Base-by-base conservation (phyloP, 1,140 invertebrate genomes). In the Apocrypta bakeri region DNA sequence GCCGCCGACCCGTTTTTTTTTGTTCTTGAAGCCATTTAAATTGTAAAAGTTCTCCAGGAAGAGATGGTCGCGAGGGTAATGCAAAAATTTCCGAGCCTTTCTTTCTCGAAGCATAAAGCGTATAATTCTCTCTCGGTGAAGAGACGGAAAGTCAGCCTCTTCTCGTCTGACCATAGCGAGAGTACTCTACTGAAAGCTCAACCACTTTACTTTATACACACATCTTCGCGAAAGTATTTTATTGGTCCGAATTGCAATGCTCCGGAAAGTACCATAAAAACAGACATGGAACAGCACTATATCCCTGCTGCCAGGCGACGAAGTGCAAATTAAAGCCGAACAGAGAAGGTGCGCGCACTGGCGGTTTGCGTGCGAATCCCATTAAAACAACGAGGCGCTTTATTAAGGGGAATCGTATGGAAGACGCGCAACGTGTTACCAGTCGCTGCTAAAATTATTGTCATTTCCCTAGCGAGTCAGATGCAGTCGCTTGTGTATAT, bases 291-390 rank as follows among this genome's bases (percentile, higher is more conserved):
- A 56, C 17, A 56, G 48, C 48, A 56, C 17, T 56, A n/a, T 56
- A 56, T 56, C 17, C 17, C 48, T 17, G 48, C 48, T 21, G 48
- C 48, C 25, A 66, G 63, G 11, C 24, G 25, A 27, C 63, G 63
- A 27, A 66, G 63, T 66, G 63, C 14, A 66, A 66, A 66, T 66
- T 66, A 29, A 56, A 56, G 17, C 17, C 17, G 21, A 56, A 17
- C 48, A 2, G 21, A 17, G 21, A n/a, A 66, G 63, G 27, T 66
- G 63, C n/a, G 24, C 21, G 40, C 48, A 21, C 6, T 9, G 17
- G 25, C 48, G 72, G 77, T 76, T 83, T 86, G 82, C 80, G 42
- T 33, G 80, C 27, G 33, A 74, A 74, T 74, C 42, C 42, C 24
- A 61, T 56, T 56, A 14, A 56, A 61, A 74, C 27, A 75, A 75